Conservation (phyloP, 2,797 vertebrate species). For the Pipistrellus pipistrellus region DNA sequence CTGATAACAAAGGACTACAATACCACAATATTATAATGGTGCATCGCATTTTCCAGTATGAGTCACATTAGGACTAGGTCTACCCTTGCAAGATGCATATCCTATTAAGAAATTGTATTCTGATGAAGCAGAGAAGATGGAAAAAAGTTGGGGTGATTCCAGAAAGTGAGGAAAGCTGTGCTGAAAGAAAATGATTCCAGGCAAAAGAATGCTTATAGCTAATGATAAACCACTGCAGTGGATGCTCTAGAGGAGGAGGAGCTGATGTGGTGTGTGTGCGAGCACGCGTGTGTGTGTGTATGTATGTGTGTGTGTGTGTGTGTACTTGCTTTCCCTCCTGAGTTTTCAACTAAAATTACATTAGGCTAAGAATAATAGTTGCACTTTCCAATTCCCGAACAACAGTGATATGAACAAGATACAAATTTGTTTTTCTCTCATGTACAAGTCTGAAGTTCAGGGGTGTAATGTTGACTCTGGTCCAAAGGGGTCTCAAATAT, state of each 20-base stretch:
- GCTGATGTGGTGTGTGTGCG: too few relatives aligned
- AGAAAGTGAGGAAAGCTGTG: neutral
- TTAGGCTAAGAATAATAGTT: neutral
- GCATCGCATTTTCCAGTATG: neutral
- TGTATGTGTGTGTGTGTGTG: too few relatives aligned
- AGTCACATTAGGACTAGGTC: neutral
- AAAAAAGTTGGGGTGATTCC: neutral
- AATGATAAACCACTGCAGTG: neutral
- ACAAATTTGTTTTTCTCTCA: neutral
- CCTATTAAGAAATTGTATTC: neutral
- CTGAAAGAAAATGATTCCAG: neutral
- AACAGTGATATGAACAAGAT: neutral
- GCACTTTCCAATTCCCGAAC: neutral
- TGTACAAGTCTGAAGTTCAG: neutral
- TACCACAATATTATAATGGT: neutral
- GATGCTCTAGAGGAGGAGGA: neutral
- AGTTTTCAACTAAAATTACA: neutral
- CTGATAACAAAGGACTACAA: too few relatives aligned
- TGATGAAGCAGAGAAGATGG: neutral
- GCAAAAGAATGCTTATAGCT: neutral
- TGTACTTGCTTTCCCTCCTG: too few relatives aligned
- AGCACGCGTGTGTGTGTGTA: too few relatives aligned
- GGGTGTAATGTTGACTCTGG: neutral
- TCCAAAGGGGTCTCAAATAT: neutral
- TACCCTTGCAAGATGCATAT: neutral